Percentiles rank a stretch among this genome's conserved stretches.
Conservation (phyloP, 2,113 vertebrate genomes). For the Syngnathus scovelli region DNA sequence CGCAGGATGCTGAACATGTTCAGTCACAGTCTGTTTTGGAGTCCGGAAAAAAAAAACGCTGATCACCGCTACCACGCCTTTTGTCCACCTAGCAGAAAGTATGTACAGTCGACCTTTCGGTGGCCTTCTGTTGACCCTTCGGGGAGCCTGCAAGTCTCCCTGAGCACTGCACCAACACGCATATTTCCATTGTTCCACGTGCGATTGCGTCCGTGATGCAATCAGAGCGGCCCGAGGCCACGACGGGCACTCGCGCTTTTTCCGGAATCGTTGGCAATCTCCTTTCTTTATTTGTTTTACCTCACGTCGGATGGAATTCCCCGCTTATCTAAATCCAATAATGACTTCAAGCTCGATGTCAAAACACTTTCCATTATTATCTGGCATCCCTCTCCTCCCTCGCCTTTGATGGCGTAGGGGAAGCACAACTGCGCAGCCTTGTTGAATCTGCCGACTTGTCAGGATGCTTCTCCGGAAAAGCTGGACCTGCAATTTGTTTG, state of each 20-base stretch:
- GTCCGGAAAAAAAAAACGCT: slow-evolving; percentile 19
- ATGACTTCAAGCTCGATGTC: slow-evolving; percentile 69
- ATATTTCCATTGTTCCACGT: slow-evolving; percentile 55
- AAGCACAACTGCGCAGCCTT: slow-evolving; percentile 17
- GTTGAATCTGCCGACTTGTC: slow-evolving; percentile 46
- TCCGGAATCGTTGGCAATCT: slow-evolving; percentile 52
- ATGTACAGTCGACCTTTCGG: background rate
- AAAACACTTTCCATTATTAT: slow-evolving; percentile 65
- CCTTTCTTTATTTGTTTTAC: slow-evolving; percentile 58
- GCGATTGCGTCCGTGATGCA: slow-evolving; percentile 58
- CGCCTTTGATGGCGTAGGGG: slow-evolving; percentile 51
- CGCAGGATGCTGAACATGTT: slow-evolving; percentile 50
- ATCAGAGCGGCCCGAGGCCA: slow-evolving; percentile 40
- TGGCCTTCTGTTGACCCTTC: slow-evolving; percentile 45
- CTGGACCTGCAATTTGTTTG: slow-evolving; percentile 16
- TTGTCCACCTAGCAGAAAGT: background rate
- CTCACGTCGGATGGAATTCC: slow-evolving; percentile 61
- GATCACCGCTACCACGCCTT: background rate
- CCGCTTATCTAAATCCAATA: slow-evolving; percentile 69
- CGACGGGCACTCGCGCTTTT: slow-evolving; percentile 42
- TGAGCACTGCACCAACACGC: slow-evolving; percentile 44
- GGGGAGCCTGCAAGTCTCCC: slow-evolving; percentile 19
- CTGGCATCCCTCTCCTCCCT: slow-evolving; percentile 22
- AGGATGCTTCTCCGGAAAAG: slow-evolving; percentile 40
- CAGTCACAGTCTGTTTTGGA: slow-evolving; percentile 36